Evolutionary conservation across 2,797 vertebrate genomes (phyloP).

Genomic region (Phoebastria nigripes): DNA sequence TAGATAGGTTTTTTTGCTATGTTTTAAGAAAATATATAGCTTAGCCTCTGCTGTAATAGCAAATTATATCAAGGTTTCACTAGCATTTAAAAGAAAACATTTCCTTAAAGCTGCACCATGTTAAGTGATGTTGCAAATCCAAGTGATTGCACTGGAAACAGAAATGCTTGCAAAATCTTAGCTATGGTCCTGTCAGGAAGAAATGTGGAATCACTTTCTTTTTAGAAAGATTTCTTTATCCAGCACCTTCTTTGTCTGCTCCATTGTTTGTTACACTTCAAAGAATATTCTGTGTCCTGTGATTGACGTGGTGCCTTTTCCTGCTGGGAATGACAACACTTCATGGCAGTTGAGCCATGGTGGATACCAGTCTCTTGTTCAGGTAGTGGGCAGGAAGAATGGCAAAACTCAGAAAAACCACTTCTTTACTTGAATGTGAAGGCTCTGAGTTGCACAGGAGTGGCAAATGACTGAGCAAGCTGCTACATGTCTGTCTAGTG

Average conservation of each 20-base stretch:
- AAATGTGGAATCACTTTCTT: neutral
- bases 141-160: neutral
- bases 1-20: neutral
- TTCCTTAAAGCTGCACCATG: neutral
- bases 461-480: neutral
- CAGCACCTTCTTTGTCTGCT: neutral
- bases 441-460: neutral
- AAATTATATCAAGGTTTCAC: neutral
- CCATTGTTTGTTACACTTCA: neutral
- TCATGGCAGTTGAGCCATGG: rapidly evolving
- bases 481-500: neutral
- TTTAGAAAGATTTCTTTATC: neutral
- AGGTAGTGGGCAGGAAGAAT: neutral
- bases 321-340: neutral
- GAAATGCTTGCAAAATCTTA: neutral
- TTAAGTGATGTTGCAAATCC: neutral
- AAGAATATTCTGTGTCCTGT: neutral
- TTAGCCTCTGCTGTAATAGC: neutral
- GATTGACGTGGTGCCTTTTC: neutral
- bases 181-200: neutral
- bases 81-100: neutral
- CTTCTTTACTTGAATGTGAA: neutral
- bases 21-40: neutral
- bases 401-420: neutral
- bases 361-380: neutral